Base-by-base conservation (phyloP, 2,113 vertebrate genomes). In the Dissostichus mawsoni region DNA sequence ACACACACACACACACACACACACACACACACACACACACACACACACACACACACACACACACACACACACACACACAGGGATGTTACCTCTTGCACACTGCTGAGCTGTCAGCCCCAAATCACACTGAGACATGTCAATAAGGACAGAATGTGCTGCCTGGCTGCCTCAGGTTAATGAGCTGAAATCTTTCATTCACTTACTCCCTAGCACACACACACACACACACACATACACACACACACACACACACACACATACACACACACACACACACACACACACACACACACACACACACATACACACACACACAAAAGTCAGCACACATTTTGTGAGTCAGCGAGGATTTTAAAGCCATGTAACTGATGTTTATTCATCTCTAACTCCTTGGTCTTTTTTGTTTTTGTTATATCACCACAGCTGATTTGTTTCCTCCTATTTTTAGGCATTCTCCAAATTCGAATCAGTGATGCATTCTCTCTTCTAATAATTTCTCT, bases 121-220 rank as follows among this genome's bases (percentile, higher is more conserved):
- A 83, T 82, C 78, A 68, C 64, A 59, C 20, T 64, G 53, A 76
- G 75, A 75, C 58, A 64, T 69, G 63, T 78, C 68, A 48, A 63
- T 79, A 56, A 81, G 67, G 57, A 57, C 63, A 74, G 73, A 89
- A 87, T 79, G 78, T 89, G 90, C 91, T 76, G 88, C 81, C 67
- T 92, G 92, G 89, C 85, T 88, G 88, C 90, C 70, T 89, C 75
- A 41, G 69, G 81, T 85, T 90, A 92, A 89, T 90, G 87, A 89
- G 20, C 68, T 83, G 50, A 44, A 71, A 20, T 73, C 53, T 64
- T n/a, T 69, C 59, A 55, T 20, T 47, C 23, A 57, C 52, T 20
- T 14, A 48, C 41, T 29, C 53, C 56, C 67, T 50, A 36, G 52
- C 33, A 73, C 70, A 80, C 81, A 68, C 53, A 47, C 29, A 45